Conservation (phyloP, 2,113 vertebrate species). For the Mixornis gularis region DNA sequence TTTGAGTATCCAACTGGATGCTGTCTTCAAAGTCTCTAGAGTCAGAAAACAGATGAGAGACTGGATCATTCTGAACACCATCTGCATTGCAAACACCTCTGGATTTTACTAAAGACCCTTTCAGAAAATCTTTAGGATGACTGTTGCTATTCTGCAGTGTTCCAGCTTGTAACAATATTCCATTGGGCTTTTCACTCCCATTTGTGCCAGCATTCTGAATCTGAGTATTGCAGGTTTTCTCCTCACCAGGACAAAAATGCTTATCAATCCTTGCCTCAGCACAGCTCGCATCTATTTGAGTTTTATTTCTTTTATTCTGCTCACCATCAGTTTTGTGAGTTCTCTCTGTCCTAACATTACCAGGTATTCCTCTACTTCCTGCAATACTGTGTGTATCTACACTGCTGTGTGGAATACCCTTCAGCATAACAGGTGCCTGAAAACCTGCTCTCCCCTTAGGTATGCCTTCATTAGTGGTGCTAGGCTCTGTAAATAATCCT, state of each 20-base stretch:
- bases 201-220: background rate
- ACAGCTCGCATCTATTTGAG: background rate
- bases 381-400: background rate
- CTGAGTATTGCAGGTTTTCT: constrained; percentile 12
- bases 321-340: background rate
- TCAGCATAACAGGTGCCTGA: background rate
- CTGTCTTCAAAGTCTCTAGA: constrained; percentile 83
- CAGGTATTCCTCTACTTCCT: background rate
- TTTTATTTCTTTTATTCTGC: background rate
- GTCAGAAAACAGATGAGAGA: constrained; percentile 66
- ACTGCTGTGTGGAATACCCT: background rate
- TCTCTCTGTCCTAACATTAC: background rate
- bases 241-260: background rate
- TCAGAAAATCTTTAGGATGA: constrained; percentile 13
- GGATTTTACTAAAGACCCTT: background rate
- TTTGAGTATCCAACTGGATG: constrained; percentile 90
- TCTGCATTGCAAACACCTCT: background rate
- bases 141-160: background rate
- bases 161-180: background rate
- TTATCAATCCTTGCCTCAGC: background rate
- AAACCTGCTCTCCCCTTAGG: background rate
- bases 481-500: background rate
- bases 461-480: background rate
- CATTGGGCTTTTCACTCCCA: background rate
- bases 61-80: constrained; percentile 48